Percentiles rank a stretch among this genome's conserved stretches.
phyloP scores from a whole-genome alignment of 2,113 vertebrate genomes.

The Sakesphorus luctuosus region DNA sequence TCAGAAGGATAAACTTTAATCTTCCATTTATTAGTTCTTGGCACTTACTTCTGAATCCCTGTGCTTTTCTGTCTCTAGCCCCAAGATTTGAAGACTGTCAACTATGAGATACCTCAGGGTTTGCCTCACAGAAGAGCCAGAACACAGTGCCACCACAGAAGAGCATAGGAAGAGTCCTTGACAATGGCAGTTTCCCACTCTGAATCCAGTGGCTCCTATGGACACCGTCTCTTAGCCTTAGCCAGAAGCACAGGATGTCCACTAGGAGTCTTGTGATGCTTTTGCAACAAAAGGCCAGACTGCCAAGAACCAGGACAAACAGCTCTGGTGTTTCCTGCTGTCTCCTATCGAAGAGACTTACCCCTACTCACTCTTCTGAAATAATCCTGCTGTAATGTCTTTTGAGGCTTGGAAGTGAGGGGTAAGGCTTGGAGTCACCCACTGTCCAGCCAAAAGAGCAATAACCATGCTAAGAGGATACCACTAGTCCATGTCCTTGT shows the following conservation, averaged over 20 bases:
- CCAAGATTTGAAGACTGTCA: background rate
- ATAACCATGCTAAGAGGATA: background rate
- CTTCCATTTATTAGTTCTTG: background rate
- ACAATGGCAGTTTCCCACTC: background rate
- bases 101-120: background rate
- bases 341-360: background rate
- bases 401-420: background rate
- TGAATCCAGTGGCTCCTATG: background rate
- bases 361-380: background rate
- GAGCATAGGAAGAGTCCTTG: background rate
- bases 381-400: background rate
- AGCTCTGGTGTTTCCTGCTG: background rate
- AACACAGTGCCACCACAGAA: background rate
- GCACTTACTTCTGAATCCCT: background rate
- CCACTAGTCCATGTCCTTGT: background rate
- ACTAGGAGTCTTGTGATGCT: background rate
- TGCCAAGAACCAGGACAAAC: background rate
- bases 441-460: accelerated
- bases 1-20: background rate
- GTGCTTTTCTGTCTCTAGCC: background rate
- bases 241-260: background rate
- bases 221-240: background rate
- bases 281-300: background rate
- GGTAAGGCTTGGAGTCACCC: background rate
- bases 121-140: background rate